Percentiles rank a stretch among this genome's conserved stretches.
These are phyloP conservation scores for Zenarchopterus dispar DNA, from an alignment of 2,797 vertebrate species.

Conservation along the genomic window DNA sequence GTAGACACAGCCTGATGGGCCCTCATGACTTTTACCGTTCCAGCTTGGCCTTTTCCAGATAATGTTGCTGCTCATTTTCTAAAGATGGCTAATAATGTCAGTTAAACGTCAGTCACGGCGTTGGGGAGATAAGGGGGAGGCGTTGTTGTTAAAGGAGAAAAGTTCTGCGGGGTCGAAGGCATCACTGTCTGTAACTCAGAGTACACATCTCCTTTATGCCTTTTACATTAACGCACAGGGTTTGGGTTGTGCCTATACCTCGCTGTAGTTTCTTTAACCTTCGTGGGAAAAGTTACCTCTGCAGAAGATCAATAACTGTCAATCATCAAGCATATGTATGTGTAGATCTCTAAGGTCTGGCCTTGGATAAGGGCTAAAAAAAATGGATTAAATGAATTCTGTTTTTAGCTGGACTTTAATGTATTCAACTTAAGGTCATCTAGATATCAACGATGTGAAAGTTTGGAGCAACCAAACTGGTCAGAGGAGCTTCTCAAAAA, in stretches of 20 bases:
- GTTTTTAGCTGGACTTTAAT: neutral
- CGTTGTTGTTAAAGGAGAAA: neutral
- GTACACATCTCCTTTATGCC: neutral
- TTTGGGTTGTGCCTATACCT: neutral
- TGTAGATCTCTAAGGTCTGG: conserved; percentile 12
- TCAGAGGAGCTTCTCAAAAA: too few relatives aligned
- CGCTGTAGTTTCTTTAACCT: neutral
- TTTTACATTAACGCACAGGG: neutral
- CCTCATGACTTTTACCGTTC: conserved; percentile 45
- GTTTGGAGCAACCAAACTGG: too few relatives aligned
- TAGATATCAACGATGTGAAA: neutral
- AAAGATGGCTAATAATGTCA: conserved; percentile 56
- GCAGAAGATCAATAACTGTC: too few relatives aligned
- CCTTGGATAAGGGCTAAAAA: conserved; percentile 10
- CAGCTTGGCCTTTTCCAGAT: conserved; percentile 52
- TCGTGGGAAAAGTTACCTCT: too few relatives aligned
- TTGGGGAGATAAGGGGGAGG: neutral
- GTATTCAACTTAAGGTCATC: conserved; percentile 11
- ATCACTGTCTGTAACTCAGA: neutral
- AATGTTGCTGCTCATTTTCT: conserved; percentile 40
- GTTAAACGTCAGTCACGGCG: conserved; percentile 35
- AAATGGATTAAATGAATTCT: neutral
- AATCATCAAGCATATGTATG: too few relatives aligned
- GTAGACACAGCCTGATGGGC: conserved; percentile 36
- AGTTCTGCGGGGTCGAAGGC: conserved; percentile 6